phyloP scores from a whole-genome alignment of 2,113 vertebrate species.

The Uria lomvia region DNA sequence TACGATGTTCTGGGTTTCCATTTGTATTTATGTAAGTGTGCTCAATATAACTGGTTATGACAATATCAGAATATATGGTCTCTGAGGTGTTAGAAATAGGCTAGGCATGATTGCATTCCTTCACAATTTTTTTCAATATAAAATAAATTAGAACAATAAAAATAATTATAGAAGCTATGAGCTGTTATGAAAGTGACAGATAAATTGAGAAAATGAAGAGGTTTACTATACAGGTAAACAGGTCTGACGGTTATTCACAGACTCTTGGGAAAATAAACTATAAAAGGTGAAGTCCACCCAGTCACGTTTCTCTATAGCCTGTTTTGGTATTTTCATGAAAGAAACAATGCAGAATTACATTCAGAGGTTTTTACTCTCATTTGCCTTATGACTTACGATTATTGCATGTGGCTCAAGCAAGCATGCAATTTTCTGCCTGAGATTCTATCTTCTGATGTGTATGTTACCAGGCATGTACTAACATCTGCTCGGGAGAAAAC shows the following conservation, averaged over 20 bases:
- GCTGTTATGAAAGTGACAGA: neutral
- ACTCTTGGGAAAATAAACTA: neutral
- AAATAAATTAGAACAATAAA: neutral
- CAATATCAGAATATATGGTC: neutral
- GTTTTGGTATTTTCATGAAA: neutral
- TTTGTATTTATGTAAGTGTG: neutral
- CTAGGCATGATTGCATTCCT: neutral
- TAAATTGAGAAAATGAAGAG: neutral
- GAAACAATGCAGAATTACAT: neutral
- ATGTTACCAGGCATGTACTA: neutral
- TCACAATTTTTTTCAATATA: neutral
- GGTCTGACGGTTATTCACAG: neutral
- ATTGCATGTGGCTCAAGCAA: neutral
- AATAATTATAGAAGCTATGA: neutral
- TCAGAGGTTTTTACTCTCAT: neutral
- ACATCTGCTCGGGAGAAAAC: neutral
- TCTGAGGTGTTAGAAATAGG: neutral
- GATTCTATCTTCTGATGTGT: neutral
- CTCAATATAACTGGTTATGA: neutral
- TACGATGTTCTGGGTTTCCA: neutral
- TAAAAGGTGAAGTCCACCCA: neutral
- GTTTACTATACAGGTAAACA: neutral
- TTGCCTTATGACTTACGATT: neutral
- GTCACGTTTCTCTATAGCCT: neutral
- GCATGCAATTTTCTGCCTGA: neutral